These are phyloP conservation scores for Hemithea aestivaria DNA, from an alignment of 2,888 invertebrate genomes.

Conservation along the genomic window DNA sequence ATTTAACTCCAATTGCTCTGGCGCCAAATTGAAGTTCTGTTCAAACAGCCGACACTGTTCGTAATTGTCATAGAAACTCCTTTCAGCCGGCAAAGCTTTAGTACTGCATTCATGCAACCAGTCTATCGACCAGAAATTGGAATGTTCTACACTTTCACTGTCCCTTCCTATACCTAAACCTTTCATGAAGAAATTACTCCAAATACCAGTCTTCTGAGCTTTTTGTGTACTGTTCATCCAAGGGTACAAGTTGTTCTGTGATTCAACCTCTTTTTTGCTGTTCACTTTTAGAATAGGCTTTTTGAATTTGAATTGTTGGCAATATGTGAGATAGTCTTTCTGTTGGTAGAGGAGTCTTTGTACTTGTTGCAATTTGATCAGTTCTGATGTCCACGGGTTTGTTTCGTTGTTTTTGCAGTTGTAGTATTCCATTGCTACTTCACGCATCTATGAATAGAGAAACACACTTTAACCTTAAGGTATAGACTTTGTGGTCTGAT, in stretches of 20 bases:
- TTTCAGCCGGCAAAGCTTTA: constrained; percentile 54
- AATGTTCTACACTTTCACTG: constrained; percentile 42
- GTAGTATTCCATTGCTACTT: constrained; percentile 85
- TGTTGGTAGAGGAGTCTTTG: constrained; percentile 65
- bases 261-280: constrained; percentile 50
- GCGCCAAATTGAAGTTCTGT: constrained; percentile 38
- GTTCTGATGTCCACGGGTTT: constrained; percentile 63
- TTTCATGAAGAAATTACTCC: constrained; percentile 55
- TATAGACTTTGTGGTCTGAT: no score
- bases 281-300: constrained; percentile 40
- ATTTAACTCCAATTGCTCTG: constrained; percentile 32
- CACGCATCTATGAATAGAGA: constrained; percentile 78
- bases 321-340: constrained; percentile 56
- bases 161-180: constrained; percentile 48
- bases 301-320: constrained; percentile 55
- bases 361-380: constrained; percentile 63
- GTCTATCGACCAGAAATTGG: constrained; percentile 47
- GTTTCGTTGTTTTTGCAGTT: constrained; percentile 80
- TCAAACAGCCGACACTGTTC: constrained; percentile 56
- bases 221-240: constrained; percentile 62
- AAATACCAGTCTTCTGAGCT: constrained; percentile 43
- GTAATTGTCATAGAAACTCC: constrained; percentile 55
- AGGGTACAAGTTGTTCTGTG: constrained; percentile 65
- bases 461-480: constrained; percentile 13
- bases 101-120: constrained; percentile 53